Conservation (phyloP, 2,113 vertebrate genomes). For the Marcusenius ussheri region DNA sequence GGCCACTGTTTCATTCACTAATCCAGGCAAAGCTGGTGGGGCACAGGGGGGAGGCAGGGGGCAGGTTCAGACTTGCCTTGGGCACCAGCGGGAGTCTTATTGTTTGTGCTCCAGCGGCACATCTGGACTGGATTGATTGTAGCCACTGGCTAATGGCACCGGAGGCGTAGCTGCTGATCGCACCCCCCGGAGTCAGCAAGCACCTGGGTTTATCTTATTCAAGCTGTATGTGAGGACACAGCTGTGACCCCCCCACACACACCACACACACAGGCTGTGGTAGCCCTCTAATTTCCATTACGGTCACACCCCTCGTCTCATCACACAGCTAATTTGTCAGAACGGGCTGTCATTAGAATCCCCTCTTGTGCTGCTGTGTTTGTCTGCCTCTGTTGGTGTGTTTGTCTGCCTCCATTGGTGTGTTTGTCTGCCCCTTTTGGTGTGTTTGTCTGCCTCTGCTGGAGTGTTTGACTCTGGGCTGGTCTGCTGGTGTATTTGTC, state of each 20-base stretch:
- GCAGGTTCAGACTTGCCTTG: neutral
- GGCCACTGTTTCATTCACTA: too few relatives aligned
- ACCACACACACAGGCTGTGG: neutral
- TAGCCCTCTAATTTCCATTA: neutral
- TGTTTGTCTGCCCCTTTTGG: neutral
- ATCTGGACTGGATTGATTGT: neutral
- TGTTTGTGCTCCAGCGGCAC: neutral
- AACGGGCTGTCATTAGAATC: neutral
- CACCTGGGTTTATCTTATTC: neutral
- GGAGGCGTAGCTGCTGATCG: neutral
- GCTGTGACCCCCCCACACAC: neutral
- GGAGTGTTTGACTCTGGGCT: too few relatives aligned
- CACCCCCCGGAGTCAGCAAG: neutral
- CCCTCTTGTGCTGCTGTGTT: neutral
- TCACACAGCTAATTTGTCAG: neutral
- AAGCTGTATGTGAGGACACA: neutral
- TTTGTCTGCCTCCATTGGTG: neutral
- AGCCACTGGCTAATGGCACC: neutral
- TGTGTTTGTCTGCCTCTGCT: neutral
- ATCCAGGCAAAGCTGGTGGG: neutral
- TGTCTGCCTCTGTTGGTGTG: neutral
- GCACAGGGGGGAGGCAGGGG: neutral
- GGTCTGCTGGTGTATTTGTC: neutral
- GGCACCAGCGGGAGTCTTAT: constrained; percentile 1
- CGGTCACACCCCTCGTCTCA: neutral